Percentiles rank a stretch among this genome's conserved stretches.
These are phyloP conservation scores for Mugil cephalus DNA, from an alignment of 2,113 vertebrate genomes.

Conservation along the genomic window DNA sequence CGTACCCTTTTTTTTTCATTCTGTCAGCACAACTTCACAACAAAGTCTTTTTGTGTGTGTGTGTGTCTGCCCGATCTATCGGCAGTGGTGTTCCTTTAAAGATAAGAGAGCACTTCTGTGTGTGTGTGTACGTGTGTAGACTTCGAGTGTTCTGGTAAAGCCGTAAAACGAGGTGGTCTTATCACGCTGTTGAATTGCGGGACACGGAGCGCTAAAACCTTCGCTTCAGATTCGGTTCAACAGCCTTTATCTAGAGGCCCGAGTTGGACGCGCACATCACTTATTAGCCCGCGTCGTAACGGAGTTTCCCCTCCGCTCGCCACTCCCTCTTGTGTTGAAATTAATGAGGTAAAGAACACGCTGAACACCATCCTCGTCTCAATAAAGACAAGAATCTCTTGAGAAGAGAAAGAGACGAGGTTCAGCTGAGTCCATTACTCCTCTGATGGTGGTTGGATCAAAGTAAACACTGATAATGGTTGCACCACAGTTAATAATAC, in stretches of 20 bases:
- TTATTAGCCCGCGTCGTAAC: constrained; percentile 25
- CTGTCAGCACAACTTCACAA: constrained; percentile 36
- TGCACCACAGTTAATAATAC: constrained; percentile 76
- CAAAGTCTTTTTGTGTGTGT: constrained; percentile 31
- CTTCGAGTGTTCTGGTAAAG: constrained; percentile 21
- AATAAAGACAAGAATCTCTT: constrained; percentile 45
- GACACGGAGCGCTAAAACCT: constrained; percentile 29
- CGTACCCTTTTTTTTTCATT: constrained; percentile 35
- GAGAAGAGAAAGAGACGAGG: constrained; percentile 43
- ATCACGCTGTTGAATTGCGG: constrained; percentile 59
- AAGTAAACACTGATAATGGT: constrained; percentile 78
- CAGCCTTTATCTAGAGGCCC: constrained; percentile 38
- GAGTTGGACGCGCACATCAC: constrained; percentile 14
- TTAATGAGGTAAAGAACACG: constrained; percentile 46
- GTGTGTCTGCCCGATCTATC: constrained; percentile 19
- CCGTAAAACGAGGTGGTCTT: constrained; percentile 66
- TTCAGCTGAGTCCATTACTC: constrained; percentile 70
- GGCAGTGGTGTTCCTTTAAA: constrained; percentile 58
- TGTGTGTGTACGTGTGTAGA: constrained; percentile 17
- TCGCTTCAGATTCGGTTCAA: constrained; percentile 37
- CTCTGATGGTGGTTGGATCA: constrained; percentile 70
- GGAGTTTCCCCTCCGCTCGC: neutral
- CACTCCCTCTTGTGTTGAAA: constrained; percentile 14
- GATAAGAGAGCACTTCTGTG: constrained; percentile 58
- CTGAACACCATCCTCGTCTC: constrained; percentile 37